Percentiles rank a stretch among this genome's conserved stretches.
Evolutionary conservation across 2,888 invertebrate species (phyloP).

Genomic region (Hyposoter dolosus): DNA sequence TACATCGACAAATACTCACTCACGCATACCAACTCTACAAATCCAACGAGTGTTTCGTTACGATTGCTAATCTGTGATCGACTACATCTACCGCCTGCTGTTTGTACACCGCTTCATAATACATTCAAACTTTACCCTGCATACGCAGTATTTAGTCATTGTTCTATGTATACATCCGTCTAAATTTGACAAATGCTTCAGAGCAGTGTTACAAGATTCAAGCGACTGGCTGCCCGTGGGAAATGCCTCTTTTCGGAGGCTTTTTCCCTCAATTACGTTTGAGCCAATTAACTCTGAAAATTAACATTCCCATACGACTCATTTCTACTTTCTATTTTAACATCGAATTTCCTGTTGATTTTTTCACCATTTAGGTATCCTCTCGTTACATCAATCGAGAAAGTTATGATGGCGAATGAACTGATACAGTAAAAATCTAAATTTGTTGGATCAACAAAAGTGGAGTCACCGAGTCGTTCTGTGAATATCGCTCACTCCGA

Average conservation of each 20-base stretch:
- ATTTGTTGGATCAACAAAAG: no score
- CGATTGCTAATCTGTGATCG: constrained; percentile 27
- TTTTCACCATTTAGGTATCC: background rate
- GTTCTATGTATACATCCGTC: background rate
- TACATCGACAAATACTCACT: background rate
- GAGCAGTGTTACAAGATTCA: background rate
- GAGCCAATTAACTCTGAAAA: background rate
- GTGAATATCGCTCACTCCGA: no score
- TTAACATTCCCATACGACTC: background rate
- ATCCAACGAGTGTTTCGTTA: constrained; percentile 24
- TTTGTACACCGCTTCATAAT: constrained; percentile 4
- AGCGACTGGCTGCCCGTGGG: background rate
- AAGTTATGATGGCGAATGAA: background rate
- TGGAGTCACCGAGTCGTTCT: no score
- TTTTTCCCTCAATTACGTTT: background rate
- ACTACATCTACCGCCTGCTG: background rate
- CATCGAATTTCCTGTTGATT: background rate
- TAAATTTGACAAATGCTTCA: background rate
- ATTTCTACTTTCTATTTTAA: background rate
- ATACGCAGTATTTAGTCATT: constrained; percentile 2
- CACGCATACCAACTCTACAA: background rate
- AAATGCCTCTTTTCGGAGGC: background rate
- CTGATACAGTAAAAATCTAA: background rate
- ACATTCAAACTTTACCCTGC: constrained; percentile 15
- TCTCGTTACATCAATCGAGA: background rate